Evolutionary conservation across 2,888 invertebrate species (phyloP), one percentile per base, ranked within the genome.

Genomic region (Nematopogon swammerdamellus): DNA sequence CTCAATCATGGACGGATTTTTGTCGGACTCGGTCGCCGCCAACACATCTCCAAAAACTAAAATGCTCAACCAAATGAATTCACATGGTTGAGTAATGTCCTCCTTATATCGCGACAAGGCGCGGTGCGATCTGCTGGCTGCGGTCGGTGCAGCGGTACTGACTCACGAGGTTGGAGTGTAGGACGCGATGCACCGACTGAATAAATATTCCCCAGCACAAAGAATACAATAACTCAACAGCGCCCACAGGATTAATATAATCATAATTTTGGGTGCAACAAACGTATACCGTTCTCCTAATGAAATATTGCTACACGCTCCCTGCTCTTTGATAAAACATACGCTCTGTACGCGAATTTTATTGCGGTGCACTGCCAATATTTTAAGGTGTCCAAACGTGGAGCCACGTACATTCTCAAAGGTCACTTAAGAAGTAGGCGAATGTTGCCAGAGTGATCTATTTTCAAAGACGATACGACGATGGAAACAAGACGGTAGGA

Each of bases 291-390:
- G 64, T 66, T 68, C 64, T 61, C 59, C 65, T 72, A 73, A 73
- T 75, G 74, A 77, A 71, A 71, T 74, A 75, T 72, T 69, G 73
- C 73, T 71, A 66, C 68, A 65, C 69, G 70, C 66, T 64, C 62
- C 63, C 68, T 68, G 67, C 64, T 67, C 65, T 60, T 69, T 70
- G 74, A 76, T 77, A 76, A 77, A 74, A 69, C 44, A 68, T 70
- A 67, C 63, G 36, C 36, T 3, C 64, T 63, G 61, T 64, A 67
- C 63, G 60, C 64, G 68, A 67, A 69, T 73, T 76, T 76, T 77
- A 76, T 74, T 73, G 69, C 70, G 61, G 62, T 62, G 63, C 64
- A 62, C 62, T 65, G 60, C 62, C 68, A 66, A 76, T 76, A 73
- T 73, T 65, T 76, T 70, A 72, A 68, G 67, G 62, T 62, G 64